Base-by-base conservation (phyloP, 2,797 vertebrate genomes). In the Chromobotia macracanthus region DNA sequence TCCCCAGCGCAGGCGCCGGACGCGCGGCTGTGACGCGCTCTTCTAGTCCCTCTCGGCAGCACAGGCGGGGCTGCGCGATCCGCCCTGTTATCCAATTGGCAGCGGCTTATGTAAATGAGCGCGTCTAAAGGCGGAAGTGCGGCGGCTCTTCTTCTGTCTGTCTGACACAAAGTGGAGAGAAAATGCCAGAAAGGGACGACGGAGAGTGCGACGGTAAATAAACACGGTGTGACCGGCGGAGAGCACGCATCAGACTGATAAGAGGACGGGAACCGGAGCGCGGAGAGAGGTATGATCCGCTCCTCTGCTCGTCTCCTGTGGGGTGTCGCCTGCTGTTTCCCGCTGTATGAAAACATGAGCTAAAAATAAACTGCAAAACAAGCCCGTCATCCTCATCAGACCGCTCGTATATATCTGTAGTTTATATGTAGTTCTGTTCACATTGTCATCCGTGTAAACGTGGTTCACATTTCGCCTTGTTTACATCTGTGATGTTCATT, bases 231-330 rank as follows among this genome's bases (percentile, higher is more conserved):
- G 81, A 67, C 61, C 63, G 23, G 3, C 85, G 81, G 38, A 89
- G 68, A 58, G 71, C 13, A 60, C 75, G 63, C 74, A 56, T 55
- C 55, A 66, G 12, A 48, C 35, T 44, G 11, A 28, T 4, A 18
- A 0, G 23, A 35, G 3, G 18, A 41, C 50, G 21, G 35, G 68
- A 48, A 64, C 80, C 66, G 71, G 28, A 66, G 5, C 67, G n/a
- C n/a, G n/a, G 68, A 31, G 7, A 50, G 84, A 88, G 90, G 90
- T 79, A 82, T 58, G 84, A 79, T 56, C 60, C 23, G 70, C n/a
- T 16, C 13, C 35, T 51, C 31, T 31, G 31, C 2, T 50, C 15
- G 2, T 46, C n/a, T 21, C 3, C 0, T 38, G 16, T 48, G n/a
- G 69, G 69, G 68, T 74, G 66, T 58, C 44, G 69, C 46, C 46